Base-by-base conservation (phyloP, 2,113 vertebrate genomes). In the Alligator mississippiensis region DNA sequence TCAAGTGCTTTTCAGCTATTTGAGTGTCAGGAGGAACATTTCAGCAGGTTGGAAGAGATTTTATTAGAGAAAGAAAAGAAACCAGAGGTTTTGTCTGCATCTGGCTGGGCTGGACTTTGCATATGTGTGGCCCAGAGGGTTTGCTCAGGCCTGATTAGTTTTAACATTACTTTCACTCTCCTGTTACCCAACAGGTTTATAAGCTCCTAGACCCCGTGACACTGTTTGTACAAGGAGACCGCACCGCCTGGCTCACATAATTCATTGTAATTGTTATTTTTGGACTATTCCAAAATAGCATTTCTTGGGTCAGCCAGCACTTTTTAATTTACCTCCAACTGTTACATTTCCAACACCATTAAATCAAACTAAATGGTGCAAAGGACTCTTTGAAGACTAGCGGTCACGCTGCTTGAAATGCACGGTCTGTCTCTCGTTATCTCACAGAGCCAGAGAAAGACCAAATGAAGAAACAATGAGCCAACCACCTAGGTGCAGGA, bases 361-460 rank as follows among this genome's bases (percentile, higher is more conserved):
- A n/a, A 80, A 92, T 66, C 68, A 68, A 90, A 60, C 9, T 22
- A 77, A 38, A 78, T 0, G 0, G 7, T 2, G 0, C 28, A 22
- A 24, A 90, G 54, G 64, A n/a, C 77, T 84, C 64, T 18, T 38
- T 3, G 8, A 81, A 11, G 68, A 89, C 25, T 2, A 2, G 17
- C 13, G 63, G 21, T 8, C 47, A 38, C 14, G 83, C 22, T n/a
- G 59, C 76, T 4, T 3, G 5, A 76, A 76, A 82, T 1, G 3
- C 47, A 82, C 2, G 1, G 18, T 15, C 4, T 1, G n/a, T 82
- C 76, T 30, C 70, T 18, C 0, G 0, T 77, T 24, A 4, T 2
- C 3, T 2, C 8, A 28, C 72, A 80, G 60, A 84, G 47, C 57
- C 84, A 90, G 28, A 25, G 47, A 61, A 10, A 25, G 25, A 11